Percentiles rank a stretch among this genome's conserved stretches.
phyloP scores from a whole-genome alignment of 1,140 invertebrate genomes.

The Hestina assimilis region DNA sequence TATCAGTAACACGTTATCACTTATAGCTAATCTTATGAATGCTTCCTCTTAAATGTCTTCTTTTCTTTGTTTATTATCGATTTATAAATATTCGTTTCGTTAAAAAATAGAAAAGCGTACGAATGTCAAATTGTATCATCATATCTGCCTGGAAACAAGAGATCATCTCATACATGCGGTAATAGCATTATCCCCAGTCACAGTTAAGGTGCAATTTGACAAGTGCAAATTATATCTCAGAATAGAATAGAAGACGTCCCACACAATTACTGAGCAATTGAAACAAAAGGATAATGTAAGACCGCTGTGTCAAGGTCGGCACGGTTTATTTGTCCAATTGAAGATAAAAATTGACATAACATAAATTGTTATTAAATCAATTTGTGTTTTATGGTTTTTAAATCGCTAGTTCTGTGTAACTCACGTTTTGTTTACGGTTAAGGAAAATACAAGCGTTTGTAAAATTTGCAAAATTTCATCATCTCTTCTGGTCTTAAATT shows the following conservation, averaged over 20 bases:
- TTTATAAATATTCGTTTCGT: too few species aligned
- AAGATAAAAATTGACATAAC: constrained; percentile 64
- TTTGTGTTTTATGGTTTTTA: constrained; percentile 16
- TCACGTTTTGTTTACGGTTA: too few species aligned
- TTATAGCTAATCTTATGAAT: too few species aligned
- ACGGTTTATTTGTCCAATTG: constrained; percentile 61
- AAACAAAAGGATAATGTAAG: constrained; percentile 77
- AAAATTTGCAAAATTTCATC: too few species aligned
- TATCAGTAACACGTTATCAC: too few species aligned
- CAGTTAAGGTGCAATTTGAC: constrained; percentile 70
- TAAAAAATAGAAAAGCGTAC: background rate
- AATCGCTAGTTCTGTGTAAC: too few species aligned
- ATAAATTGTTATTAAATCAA: constrained; percentile 44
- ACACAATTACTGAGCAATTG: constrained; percentile 72
- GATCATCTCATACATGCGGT: constrained; percentile 5
- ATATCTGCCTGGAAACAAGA: constrained; percentile 6
- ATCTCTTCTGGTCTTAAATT: too few species aligned
- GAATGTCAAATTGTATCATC: background rate
- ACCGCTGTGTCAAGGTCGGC: constrained; percentile 68
- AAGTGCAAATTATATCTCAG: constrained; percentile 74
- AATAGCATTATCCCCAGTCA: constrained; percentile 38
- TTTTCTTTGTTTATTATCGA: too few species aligned
- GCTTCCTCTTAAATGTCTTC: too few species aligned
- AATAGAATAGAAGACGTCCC: constrained; percentile 69
- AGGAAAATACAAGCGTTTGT: too few species aligned